These are phyloP conservation scores for Aramus guarauna DNA, from an alignment of 2,113 vertebrate species.

Conservation along the genomic window DNA sequence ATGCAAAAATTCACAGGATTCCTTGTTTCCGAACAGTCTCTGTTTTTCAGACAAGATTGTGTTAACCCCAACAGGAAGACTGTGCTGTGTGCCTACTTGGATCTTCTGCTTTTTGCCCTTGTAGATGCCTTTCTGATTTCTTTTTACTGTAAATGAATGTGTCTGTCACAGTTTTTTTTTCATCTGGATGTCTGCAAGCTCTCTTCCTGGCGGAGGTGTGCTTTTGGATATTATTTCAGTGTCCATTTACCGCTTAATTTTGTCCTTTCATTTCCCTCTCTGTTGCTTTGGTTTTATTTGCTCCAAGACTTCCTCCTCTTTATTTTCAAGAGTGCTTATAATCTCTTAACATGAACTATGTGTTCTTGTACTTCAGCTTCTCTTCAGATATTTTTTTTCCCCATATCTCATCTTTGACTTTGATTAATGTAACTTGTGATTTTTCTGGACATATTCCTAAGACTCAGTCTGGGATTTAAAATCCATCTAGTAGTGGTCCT, in stretches of 20 bases:
- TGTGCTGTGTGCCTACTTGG: not conserved
- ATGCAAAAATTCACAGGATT: not conserved
- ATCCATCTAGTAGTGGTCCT: not conserved
- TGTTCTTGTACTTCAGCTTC: not conserved
- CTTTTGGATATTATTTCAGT: not conserved
- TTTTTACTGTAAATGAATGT: not conserved
- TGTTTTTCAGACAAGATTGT: not conserved
- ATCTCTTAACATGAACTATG: not conserved
- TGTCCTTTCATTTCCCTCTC: not conserved
- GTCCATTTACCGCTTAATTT: not conserved
- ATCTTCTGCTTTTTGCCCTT: not conserved
- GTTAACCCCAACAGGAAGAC: not conserved
- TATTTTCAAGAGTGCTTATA: not conserved
- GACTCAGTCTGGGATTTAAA: not conserved
- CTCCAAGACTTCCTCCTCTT: not conserved
- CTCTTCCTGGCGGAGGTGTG: not conserved
- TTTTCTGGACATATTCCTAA: not conserved
- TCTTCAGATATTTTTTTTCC: not conserved
- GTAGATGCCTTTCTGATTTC: not conserved
- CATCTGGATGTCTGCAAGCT: not conserved
- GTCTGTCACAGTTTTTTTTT: not conserved
- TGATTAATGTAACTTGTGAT: not conserved
- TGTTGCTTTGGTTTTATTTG: not conserved
- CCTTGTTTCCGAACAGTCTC: not conserved
- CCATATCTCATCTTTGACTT: not conserved